Base-by-base conservation (phyloP, 64 coral and sea anemone genomes). In the Actinia equina region DNA sequence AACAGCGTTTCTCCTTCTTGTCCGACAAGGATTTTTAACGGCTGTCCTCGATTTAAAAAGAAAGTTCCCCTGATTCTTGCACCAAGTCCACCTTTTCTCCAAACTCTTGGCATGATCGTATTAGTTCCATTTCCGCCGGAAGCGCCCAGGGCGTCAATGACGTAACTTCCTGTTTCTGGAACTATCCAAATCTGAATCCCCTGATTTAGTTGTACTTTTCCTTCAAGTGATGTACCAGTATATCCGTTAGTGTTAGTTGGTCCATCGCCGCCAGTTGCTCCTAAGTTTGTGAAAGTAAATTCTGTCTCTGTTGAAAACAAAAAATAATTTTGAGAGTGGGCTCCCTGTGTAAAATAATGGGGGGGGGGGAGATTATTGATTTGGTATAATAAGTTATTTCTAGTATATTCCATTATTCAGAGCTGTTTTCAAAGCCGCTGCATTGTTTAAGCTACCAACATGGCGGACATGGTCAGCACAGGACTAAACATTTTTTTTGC, bases 51-150 rank as follows among this genome's bases (percentile, higher is more conserved):
- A 20, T 63, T 57, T 44, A 92, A 70, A 44, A 76, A 43, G 80
- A 92, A 92, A 3, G 37, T 84, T 74, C 91, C 91, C 17, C 71
- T 55, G 13, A 88, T 84, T 44, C 20, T 74, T 52, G 91, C 91
- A 41, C 91, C 91, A 19, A 88, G 51, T 49, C 91, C 91, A 17
- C 91, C 91, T 41, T 77, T 87, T 10, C 71, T 88, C 91, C 91
- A 92, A 52, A 64, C 41, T 60, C 25, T 58, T 16, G 86, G 80
- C 30, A 61, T 76, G 27, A 70, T 77, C 3, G 59, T 43, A 59
- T 88, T 88, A 3, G 91, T 92, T 14, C 91, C 91, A 57, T 92
- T 92, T 27, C 86, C 91, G 11, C 91, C 91, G 25, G 91, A 92
- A 18, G 86, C 91, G 12, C 91, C 91, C 12, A 76, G 41, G 43